Percentiles rank a stretch among this genome's conserved stretches.
These are phyloP conservation scores for Nibea coibor DNA, from an alignment of 2,113 vertebrate species.

Conservation along the genomic window DNA sequence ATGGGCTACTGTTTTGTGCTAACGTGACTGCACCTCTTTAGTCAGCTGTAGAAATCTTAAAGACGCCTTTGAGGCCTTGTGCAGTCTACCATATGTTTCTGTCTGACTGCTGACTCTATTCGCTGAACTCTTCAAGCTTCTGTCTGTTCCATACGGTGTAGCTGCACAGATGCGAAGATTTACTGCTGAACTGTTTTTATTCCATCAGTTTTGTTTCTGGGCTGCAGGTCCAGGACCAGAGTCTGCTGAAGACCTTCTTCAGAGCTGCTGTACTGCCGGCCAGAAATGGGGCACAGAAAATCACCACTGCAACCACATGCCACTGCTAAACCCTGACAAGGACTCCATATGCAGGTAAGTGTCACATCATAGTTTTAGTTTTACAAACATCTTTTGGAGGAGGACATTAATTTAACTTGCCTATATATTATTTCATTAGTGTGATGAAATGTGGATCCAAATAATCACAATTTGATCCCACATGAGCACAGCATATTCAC, in stretches of 20 bases:
- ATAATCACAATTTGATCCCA: neutral
- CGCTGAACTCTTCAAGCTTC: neutral
- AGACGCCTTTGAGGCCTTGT: conserved; percentile 37
- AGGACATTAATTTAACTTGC: neutral
- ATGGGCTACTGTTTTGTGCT: conserved; percentile 43
- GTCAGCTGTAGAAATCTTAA: conserved; percentile 37
- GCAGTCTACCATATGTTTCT: conserved; percentile 64
- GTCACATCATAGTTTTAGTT: neutral
- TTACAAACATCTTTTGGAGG: neutral
- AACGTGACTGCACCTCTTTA: conserved; percentile 26
- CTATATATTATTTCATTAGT: neutral
- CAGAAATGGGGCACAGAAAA: conserved; percentile 90
- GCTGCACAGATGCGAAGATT: conserved; percentile 28
- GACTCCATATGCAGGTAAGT: conserved; percentile 89
- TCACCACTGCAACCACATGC: conserved; percentile 86
- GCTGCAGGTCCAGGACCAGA: conserved; percentile 31
- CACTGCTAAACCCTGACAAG: conserved; percentile 71
- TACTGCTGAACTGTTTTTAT: conserved; percentile 37
- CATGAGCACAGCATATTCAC: neutral
- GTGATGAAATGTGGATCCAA: neutral
- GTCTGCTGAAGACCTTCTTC: conserved; percentile 81
- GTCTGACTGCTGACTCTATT: conserved; percentile 23
- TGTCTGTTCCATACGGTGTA: conserved; percentile 8
- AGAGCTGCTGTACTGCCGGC: conserved; percentile 90
- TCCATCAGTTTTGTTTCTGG: conserved; percentile 29